Conservation (phyloP, 2,797 vertebrate species). For the Cryptoprocta ferox region DNA sequence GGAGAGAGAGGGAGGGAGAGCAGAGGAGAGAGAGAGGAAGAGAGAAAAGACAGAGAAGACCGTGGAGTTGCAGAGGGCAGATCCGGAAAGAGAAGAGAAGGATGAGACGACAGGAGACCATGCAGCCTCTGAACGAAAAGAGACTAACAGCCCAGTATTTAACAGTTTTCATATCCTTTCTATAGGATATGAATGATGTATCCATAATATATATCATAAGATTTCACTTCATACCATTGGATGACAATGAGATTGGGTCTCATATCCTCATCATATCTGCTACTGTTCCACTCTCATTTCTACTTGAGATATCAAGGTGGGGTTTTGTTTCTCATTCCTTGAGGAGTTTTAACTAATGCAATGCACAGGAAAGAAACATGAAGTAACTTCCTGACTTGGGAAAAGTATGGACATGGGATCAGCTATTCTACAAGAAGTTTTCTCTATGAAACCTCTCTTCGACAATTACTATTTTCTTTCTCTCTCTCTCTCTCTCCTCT, state of each 20-base stretch:
- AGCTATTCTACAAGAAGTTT: background rate
- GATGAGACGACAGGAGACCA: background rate
- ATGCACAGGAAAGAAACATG: background rate
- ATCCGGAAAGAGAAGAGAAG: background rate
- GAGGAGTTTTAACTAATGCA: background rate
- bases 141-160: background rate
- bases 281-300: background rate
- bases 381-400: background rate
- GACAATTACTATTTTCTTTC: background rate
- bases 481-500: background rate
- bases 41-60: background rate
- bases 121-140: background rate
- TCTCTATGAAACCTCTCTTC: background rate
- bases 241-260: background rate
- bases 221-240: background rate
- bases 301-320: background rate
- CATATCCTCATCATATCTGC: background rate
- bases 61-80: background rate
- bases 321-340: background rate
- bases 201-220: too few relatives aligned
- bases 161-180: background rate
- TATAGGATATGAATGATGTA: background rate
- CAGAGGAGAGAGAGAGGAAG: background rate
- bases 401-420: background rate
- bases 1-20: fast-evolving